Evolutionary conservation across 2,888 invertebrate species (phyloP), one percentile per base, ranked within the genome.

Genomic region (Onthophagus sagittarius): DNA sequence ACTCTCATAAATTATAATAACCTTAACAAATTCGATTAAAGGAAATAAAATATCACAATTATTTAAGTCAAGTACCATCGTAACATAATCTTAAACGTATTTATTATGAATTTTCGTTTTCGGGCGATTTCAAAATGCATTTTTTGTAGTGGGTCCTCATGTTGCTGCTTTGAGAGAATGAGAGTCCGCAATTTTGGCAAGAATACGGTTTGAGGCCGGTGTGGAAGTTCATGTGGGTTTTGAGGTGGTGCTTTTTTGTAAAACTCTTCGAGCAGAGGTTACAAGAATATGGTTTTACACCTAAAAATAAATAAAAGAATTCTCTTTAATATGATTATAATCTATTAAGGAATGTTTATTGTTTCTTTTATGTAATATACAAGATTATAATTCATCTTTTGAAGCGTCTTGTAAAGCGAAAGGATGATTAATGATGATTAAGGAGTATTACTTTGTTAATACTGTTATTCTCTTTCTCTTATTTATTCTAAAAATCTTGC

Each of bases 101-200:
- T 0, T 14, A 31, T 64, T 73, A 71, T 2, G 70, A 69, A 71
- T 64, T 70, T 63, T 75, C 73, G 63, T n/a, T 53, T 69, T 75
- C 72, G 0, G 63, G 32, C 4, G 76, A 39, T 67, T 82, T 84
- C 62, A 83, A 77, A 62, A 84, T 80, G 79, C 94, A 95, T 83
- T 94, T 94, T 84, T 94, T 94, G 81, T 90, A 89, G 82, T 95
- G 94, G 0, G 94, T 95, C 77, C 94, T 88, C 94, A 94, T 95
- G 81, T 95, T 95, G 78, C 94, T 94, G 69, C 94, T 94, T 84
- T 94, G 94, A 0, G 94, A 94, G 83, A 95, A 95, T 9, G 92
- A 89, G 62, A 94, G 88, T 11, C 90, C 90, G 82, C 94, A 95
- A 78, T 88, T 89, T 15, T 89, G 88, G 80, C 92, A 92, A n/a